These are phyloP conservation scores for Drosophila kokeensis DNA, from an alignment of 2,888 invertebrate genomes.

Conservation along the genomic window DNA sequence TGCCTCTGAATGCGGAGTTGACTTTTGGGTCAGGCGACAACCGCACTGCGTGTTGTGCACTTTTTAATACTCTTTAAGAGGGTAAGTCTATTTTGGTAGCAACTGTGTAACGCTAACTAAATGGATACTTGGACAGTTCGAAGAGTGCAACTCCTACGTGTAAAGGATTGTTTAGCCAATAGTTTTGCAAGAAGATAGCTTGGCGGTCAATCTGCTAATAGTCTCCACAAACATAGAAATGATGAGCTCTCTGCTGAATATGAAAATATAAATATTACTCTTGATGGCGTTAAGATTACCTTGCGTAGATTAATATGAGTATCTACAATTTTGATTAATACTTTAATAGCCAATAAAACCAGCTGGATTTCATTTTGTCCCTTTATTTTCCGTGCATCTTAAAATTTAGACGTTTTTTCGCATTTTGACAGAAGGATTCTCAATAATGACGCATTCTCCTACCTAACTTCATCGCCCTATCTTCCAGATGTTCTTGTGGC, in stretches of 20 bases:
- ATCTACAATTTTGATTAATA: not conserved
- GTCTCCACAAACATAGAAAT: not conserved
- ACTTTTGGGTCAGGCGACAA: conserved; percentile 45
- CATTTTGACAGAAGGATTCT: not conserved
- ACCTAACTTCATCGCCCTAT: too few species aligned
- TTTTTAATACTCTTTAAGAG: conserved; percentile 8
- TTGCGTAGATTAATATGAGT: too few species aligned
- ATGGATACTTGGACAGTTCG: not conserved
- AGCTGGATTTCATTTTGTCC: not conserved
- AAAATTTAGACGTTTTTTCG: not conserved
- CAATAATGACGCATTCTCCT: too few species aligned
- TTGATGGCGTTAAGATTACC: too few species aligned
- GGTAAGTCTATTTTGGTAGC: not conserved
- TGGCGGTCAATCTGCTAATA: not conserved
- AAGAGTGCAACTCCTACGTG: not conserved
- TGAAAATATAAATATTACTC: not conserved
- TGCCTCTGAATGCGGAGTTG: conserved; percentile 26
- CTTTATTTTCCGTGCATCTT: not conserved
- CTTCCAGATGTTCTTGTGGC: too few species aligned
- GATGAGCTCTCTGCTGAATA: not conserved
- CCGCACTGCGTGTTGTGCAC: conserved; percentile 63
- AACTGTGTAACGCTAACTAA: not conserved
- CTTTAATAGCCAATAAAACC: not conserved
- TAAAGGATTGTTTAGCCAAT: not conserved
- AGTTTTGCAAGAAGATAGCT: not conserved